Base-by-base conservation (phyloP, 1,140 invertebrate species). In the Leptestheria dahalacensis region DNA sequence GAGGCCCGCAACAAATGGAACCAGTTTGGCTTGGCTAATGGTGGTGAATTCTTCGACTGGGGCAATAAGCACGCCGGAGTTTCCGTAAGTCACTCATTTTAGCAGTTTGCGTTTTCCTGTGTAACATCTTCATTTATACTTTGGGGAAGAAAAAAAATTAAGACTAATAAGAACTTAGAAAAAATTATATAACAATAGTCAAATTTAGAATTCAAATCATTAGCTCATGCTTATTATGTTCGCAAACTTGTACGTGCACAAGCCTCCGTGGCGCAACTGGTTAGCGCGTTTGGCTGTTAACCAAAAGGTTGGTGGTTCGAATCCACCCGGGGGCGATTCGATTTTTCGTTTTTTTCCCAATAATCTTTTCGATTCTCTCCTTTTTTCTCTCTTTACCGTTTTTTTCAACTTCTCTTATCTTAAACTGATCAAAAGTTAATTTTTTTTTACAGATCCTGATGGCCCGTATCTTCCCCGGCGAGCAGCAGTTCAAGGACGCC, bases 11-110 rank as follows among this genome's bases (percentile, higher is more conserved):
- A 70, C 48, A 72, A 74, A 63, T 79, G 77, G 62, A 68, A 71
- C 47, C 71, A 76, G 59, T 80, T 77, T 60, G 68, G 71, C 28
- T 67, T 80, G 9, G 72, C 75, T 63, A 23, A 63, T 1, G 64
- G 62, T 3, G 68, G 66, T 62, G 66, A 66, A n/a, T 57, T 57
- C 28, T 79, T 79, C 62, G 77, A 72, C 33, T 82, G 79, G 68
- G 80, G 82, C 63, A 77, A 80, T 62, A 81, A 81, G 66, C 70
- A 71, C 21, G 74, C 76, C 25, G 78, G 78, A 3, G 72, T 78
- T 29, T 78, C 80, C 69, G 78, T 80, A 63, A 59, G 23, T 20
- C 15, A 50, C 29, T 10, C 28, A 25, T 20, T 26, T n/a, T n/a
- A n/a, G n/a, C n/a, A n/a, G n/a, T n/a, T n/a, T n/a, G n/a, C n/a